Percentiles rank a stretch among this genome's conserved stretches.
phyloP scores from a whole-genome alignment of 2,888 invertebrate genomes.

The Pelosia muscerda region DNA sequence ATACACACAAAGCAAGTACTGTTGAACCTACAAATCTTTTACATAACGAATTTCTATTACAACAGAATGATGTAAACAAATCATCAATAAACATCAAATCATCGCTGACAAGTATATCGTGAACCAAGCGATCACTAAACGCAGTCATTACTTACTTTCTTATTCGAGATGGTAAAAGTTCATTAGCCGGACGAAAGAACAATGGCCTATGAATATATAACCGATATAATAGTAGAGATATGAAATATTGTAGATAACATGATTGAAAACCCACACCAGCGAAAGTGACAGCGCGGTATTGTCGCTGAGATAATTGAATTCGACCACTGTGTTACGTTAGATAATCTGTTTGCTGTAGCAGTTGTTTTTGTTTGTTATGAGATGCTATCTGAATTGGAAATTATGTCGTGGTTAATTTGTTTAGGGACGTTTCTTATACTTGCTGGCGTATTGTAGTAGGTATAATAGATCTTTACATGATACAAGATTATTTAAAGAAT shows the following conservation, averaged over 20 bases:
- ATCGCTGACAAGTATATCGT: slow-evolving; percentile 59
- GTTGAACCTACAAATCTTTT: slow-evolving; percentile 15
- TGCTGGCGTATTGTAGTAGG: not conserved
- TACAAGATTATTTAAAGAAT: not conserved
- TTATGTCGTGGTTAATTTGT: slow-evolving; percentile 24
- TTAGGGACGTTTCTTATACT: not conserved
- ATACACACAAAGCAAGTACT: slow-evolving; percentile 8
- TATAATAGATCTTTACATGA: not conserved
- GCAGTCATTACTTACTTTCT: slow-evolving; percentile 74
- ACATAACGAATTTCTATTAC: slow-evolving; percentile 25
- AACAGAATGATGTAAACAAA: slow-evolving; percentile 28
- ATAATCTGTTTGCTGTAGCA: slow-evolving; percentile 36
- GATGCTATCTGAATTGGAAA: slow-evolving; percentile 34
- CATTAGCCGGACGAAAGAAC: slow-evolving; percentile 71
- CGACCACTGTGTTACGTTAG: slow-evolving; percentile 66
- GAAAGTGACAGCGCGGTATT: slow-evolving; percentile 72
- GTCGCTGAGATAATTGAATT: slow-evolving; percentile 67
- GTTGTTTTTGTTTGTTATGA: slow-evolving; percentile 31
- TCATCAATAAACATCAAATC: slow-evolving; percentile 55
- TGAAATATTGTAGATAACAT: slow-evolving; percentile 57
- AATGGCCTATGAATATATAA: slow-evolving; percentile 65
- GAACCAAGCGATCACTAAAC: slow-evolving; percentile 66
- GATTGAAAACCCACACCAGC: slow-evolving; percentile 71
- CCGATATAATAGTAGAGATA: slow-evolving; percentile 46
- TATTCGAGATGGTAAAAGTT: slow-evolving; percentile 68